Percentiles rank a stretch among this genome's conserved stretches.
phyloP scores from a whole-genome alignment of 2,888 invertebrate genomes.

The Phyllotreta cruciferae region DNA sequence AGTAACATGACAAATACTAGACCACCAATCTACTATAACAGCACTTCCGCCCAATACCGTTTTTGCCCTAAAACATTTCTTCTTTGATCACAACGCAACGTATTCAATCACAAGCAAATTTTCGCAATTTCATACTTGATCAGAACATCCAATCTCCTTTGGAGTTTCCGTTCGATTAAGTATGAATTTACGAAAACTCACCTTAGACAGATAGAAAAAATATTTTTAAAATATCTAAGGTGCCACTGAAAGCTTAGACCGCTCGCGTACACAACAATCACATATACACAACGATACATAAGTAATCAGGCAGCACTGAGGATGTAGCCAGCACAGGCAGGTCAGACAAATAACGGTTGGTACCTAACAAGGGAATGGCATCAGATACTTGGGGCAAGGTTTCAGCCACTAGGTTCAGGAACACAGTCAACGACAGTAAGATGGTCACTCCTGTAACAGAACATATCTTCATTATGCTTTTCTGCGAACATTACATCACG shows the following conservation, averaged over 20 bases:
- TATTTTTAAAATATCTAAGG: slow-evolving; percentile 31
- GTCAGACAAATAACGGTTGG: slow-evolving; percentile 63
- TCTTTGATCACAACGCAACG: slow-evolving; percentile 58
- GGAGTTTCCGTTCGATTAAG: not conserved
- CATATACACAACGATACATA: slow-evolving; percentile 61
- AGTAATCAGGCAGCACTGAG: slow-evolving; percentile 61
- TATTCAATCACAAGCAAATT: slow-evolving; percentile 1
- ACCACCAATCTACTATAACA: slow-evolving; percentile 49
- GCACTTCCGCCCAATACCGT: slow-evolving; percentile 52
- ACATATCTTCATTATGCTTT: slow-evolving; percentile 65
- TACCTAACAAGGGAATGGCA: slow-evolving; percentile 99
- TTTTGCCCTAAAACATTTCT: slow-evolving; percentile 59
- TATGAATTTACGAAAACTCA: not conserved
- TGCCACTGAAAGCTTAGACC: slow-evolving; percentile 40
- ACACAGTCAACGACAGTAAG: slow-evolving; percentile 99
- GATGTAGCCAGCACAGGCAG: slow-evolving; percentile 62
- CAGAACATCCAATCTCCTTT: too few relatives aligned
- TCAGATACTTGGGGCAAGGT: slow-evolving; percentile 99
- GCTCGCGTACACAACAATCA: slow-evolving; percentile 59
- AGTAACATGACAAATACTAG: slow-evolving; percentile 41
- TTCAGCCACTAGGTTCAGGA: slow-evolving; percentile 99
- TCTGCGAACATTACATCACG: slow-evolving; percentile 48
- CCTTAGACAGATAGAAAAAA: slow-evolving; percentile 4
- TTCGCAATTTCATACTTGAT: not conserved
- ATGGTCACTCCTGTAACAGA: slow-evolving; percentile 97